Evolutionary conservation across 2,113 vertebrate species (phyloP), one percentile per base, ranked within the genome.

Genomic region (Eptesicus fuscus): DNA sequence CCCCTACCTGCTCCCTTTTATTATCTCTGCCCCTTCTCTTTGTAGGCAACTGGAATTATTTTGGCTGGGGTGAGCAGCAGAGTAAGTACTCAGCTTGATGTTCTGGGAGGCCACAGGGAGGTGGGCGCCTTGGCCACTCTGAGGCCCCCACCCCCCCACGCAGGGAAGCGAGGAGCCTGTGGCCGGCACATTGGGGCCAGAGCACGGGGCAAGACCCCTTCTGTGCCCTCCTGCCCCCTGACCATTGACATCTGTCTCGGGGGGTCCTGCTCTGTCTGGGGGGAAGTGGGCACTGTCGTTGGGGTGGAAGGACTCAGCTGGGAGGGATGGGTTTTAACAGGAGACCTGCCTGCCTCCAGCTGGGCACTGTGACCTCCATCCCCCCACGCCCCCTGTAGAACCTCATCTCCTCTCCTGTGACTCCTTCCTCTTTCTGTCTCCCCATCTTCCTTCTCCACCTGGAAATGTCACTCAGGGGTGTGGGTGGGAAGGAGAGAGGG

Each of bases 31-130:
- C 96, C 93, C 90, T 97, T 98, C 86, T 97, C 90, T 98, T 97
- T 98, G 65, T 98, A 99, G 99, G 99, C 98, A 99, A 99, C 98
- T 99, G 99, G 99, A 99, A 98, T 98, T 99, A 98, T 97, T 99
- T 99, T 95, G 98, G 98, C 98, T 99, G 99, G 99, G 99, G 99
- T 97, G 99, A 99, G 80, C 99, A 99, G 95, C 99, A 99, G 98
- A 99, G 99, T 99, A 98, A 99, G 99, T 99, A 98, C 97, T 86
- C 84, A 25, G 30, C 56, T 79, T 4, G 59, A n/a, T 16, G 37
- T 47, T 37, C 47, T 20, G 61, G 44, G 74, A 49, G 85, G 49
- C 49, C 79, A 20, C 0, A 65, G 88, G 83, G 91, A 83, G 32
- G 59, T 1, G 67, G 96, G 49, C 0, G 8, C 87, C 71, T 63